Conservation (phyloP, 2,797 vertebrate genomes). For the Simalia tracyae region DNA sequence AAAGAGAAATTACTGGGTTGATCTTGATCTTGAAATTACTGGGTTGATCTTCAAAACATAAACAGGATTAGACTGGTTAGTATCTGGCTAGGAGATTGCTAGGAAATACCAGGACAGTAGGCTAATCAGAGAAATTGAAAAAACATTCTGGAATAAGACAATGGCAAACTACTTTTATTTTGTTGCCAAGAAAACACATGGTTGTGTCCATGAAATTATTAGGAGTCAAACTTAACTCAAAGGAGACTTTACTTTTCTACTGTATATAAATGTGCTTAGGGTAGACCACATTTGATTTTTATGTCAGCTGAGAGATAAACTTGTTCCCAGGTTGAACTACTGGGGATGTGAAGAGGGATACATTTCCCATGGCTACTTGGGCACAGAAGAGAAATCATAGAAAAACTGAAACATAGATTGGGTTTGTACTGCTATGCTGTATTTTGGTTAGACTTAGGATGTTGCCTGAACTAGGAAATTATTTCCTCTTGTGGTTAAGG, state of each 20-base stretch:
- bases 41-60: neutral
- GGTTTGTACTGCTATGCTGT: neutral
- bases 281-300: neutral
- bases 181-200: neutral
- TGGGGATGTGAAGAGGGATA: neutral
- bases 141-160: neutral
- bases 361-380: neutral
- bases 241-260: neutral
- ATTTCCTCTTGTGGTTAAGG: neutral
- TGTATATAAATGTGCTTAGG: neutral
- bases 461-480: neutral
- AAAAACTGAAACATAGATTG: neutral
- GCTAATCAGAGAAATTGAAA: neutral
- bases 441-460: neutral
- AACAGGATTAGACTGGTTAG: neutral
- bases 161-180: neutral
- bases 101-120: neutral
- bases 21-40: neutral
- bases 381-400: neutral
- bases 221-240: neutral
- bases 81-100: no score
- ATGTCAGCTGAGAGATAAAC: neutral
- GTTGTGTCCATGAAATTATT: neutral
- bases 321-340: neutral
- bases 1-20: neutral